phyloP scores from a whole-genome alignment of 2,797 vertebrate species.

The Selene dorsalis region DNA sequence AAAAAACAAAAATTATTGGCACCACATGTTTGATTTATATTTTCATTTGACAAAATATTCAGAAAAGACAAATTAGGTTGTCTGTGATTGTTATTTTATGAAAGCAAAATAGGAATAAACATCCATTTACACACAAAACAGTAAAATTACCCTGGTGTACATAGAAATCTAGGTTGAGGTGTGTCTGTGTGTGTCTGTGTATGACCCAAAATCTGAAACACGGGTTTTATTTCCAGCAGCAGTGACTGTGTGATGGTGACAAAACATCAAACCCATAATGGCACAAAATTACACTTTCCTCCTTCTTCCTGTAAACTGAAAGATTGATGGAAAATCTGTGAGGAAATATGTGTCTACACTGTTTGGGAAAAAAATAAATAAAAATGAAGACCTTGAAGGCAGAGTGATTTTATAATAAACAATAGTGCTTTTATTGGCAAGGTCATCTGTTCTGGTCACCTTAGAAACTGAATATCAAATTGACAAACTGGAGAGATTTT shows the following conservation, averaged over 20 bases:
- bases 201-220: not conserved
- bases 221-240: not conserved
- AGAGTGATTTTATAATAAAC: constrained; percentile 56
- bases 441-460: constrained; percentile 74
- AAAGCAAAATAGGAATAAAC: not conserved
- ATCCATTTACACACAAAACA: not conserved
- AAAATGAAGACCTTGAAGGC: constrained; percentile 28
- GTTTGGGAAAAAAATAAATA: not conserved
- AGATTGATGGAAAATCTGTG: constrained; percentile 16
- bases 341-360: constrained; percentile 29
- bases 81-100: not conserved
- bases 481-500: constrained; percentile 79
- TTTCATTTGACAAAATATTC: not conserved
- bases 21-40: not conserved
- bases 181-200: not conserved
- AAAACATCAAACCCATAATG: constrained; percentile 23
- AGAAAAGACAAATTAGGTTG: not conserved
- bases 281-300: constrained; percentile 23
- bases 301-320: not conserved
- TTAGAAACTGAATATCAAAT: constrained; percentile 75
- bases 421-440: constrained; percentile 66
- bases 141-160: too few species aligned
- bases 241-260: not conserved
- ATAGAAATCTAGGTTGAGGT: not conserved
- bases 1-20: not conserved